Conservation (phyloP, 1,140 invertebrate genomes). For the Caenorhabditis brenneri region DNA sequence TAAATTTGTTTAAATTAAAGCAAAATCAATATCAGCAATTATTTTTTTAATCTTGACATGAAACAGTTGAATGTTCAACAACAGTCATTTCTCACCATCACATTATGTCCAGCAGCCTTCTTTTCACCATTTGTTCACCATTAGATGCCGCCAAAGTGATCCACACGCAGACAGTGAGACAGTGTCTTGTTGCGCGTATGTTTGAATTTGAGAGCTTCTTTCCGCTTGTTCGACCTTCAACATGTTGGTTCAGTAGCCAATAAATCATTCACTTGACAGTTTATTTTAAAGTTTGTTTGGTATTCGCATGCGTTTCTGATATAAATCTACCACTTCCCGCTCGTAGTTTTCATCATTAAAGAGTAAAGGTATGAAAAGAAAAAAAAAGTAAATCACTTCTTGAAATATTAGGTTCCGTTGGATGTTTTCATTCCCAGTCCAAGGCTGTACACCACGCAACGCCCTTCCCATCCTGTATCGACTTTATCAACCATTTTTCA, state of each 20-base stretch:
- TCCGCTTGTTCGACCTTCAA: conserved; percentile 7
- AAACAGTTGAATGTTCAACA: not conserved
- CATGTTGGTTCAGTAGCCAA: conserved; percentile 1
- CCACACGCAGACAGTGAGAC: conserved; percentile 9
- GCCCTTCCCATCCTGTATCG: not conserved
- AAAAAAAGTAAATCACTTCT: not conserved
- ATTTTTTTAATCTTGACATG: no score
- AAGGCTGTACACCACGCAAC: not conserved
- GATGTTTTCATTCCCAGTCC: not conserved
- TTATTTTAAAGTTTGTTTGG: not conserved
- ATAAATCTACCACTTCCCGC: not conserved
- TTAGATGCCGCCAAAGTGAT: not conserved
- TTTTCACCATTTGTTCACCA: conserved; percentile 27
- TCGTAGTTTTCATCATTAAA: not conserved
- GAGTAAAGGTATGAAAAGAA: not conserved
- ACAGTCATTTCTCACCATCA: not conserved
- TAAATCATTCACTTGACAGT: not conserved
- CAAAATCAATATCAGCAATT: no score
- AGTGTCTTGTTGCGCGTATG: not conserved
- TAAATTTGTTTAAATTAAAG: no score
- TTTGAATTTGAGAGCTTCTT: conserved; percentile 42
- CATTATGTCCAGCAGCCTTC: not conserved
- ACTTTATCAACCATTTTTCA: conserved; percentile 17
- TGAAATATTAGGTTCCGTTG: not conserved
- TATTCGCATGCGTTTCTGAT: not conserved